Base-by-base conservation (phyloP, 2,113 vertebrate genomes). In the Prionailurus bengalensis region DNA sequence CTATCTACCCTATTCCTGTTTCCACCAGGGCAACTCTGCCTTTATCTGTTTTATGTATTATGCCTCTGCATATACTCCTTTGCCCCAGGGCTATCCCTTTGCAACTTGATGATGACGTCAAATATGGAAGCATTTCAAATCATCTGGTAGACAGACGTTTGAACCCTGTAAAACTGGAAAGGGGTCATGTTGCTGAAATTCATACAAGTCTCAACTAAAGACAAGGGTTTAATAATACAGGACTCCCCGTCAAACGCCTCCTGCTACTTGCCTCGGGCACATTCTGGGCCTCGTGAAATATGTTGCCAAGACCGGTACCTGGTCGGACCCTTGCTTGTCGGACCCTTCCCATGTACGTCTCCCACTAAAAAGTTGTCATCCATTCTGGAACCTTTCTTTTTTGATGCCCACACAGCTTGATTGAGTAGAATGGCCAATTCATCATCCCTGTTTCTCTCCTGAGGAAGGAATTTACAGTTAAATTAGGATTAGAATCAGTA, bases 401-500 rank as follows among this genome's bases (percentile, higher is more conserved):
- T 97, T 93, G 90, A 82, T 98, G 95, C 94, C 93, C 97, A 98
- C 94, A 94, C 83, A 97, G 88, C 96, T 92, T 95, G 91, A 89
- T 80, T 74, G 91, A 98, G 95, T 79, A 98, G 73, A 98, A 93
- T 96, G 94, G 36, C 68, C 87, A 95, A 97, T 98, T 98, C 90
- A 98, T 98, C 94, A 1, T 93, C 84, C 92, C 42, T 95, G 82
- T 91, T 97, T 97, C 90, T 87, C 89, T 68, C 19, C 55, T 80
- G n/a, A 96, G 83, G 97, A 98, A 97, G 74, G 79, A 98, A 71
- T 89, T 82, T 96, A 88, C 66, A 87, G 96, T 96, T 98, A 97
- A 98, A 98, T 98, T 97, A 98, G 91, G 91, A 85, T 97, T 98
- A 95, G 96, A 96, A 70, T 88, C 93, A 93, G 3, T 80, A 92